phyloP scores from a whole-genome alignment of 2,888 invertebrate genomes.

The Pammene fasciana region DNA sequence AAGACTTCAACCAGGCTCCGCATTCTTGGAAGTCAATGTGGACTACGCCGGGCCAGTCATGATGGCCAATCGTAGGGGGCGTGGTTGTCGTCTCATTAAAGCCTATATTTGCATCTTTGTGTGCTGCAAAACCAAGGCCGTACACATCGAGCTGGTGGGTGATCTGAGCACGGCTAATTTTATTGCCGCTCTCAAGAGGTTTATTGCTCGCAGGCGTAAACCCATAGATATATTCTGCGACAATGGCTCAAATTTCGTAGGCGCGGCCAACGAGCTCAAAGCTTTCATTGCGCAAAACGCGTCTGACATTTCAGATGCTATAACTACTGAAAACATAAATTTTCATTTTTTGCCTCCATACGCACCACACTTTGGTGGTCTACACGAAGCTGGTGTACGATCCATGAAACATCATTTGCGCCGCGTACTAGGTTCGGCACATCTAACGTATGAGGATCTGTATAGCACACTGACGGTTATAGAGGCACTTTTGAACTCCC shows the following conservation, averaged over 20 bases:
- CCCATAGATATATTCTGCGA: not conserved
- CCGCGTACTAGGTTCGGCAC: not conserved
- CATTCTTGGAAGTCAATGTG: not conserved
- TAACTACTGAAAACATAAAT: too few species aligned
- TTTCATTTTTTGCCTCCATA: slow-evolving; percentile 1
- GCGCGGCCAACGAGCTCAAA: slow-evolving; percentile 4
- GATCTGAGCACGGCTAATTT: not conserved
- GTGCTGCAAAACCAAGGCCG: not conserved
- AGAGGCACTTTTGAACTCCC: slow-evolving; percentile 2
- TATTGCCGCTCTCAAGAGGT: not conserved
- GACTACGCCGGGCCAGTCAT: not conserved
- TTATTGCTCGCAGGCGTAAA: not conserved
- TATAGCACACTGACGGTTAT: not conserved
- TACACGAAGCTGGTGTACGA: slow-evolving; percentile 8
- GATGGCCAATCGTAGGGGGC: not conserved
- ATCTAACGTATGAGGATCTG: not conserved
- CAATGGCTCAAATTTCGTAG: slow-evolving; percentile 1
- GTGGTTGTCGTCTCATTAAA: not conserved
- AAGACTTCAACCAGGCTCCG: slow-evolving; percentile 3
- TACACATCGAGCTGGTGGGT: not conserved
- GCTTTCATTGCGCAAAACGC: not conserved
- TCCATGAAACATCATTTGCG: not conserved
- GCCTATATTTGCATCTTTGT: slow-evolving; percentile 1
- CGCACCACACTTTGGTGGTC: not conserved
- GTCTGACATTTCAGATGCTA: not conserved